A percentile compares a stretch with the other conserved stretches of the same genome.
Evolutionary conservation across 2,113 vertebrate species (phyloP).

Genomic region (Athene cunicularia): DNA sequence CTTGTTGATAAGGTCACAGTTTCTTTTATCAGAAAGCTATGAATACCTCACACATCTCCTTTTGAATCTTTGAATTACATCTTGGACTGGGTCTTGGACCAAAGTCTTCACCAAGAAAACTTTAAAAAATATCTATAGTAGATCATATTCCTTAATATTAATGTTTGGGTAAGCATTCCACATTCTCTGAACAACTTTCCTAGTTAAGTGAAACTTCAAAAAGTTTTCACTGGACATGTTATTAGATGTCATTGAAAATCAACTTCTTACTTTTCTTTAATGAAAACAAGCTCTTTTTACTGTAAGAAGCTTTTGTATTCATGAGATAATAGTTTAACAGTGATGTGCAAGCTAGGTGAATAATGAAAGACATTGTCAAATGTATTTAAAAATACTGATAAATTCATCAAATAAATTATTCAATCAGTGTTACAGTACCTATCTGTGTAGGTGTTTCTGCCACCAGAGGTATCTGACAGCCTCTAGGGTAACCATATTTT

Average conservation of each 20-base stretch:
- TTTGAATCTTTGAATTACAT: neutral
- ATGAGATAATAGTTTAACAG: neutral
- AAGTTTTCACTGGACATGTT: neutral
- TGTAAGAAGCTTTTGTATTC: neutral
- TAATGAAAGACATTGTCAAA: neutral
- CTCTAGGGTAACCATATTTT: neutral
- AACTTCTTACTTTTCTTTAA: neutral
- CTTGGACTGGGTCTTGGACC: neutral
- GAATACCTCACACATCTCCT: fast-evolving
- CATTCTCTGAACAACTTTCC: neutral
- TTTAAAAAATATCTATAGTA: neutral
- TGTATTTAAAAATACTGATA: neutral
- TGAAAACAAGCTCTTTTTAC: neutral
- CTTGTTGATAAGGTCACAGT: neutral
- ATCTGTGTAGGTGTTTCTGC: neutral
- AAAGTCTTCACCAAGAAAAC: neutral
- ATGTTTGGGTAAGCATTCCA: neutral
- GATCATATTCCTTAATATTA: fast-evolving
- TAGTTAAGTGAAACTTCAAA: neutral
- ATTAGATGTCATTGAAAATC: neutral
- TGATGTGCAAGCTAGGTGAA: neutral
- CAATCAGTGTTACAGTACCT: neutral
- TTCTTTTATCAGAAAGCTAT: neutral
- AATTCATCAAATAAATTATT: constrained; percentile 10
- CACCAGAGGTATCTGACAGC: neutral